phyloP scores from a whole-genome alignment of 2,797 vertebrate species.

The Macrochelys suwanniensis region DNA sequence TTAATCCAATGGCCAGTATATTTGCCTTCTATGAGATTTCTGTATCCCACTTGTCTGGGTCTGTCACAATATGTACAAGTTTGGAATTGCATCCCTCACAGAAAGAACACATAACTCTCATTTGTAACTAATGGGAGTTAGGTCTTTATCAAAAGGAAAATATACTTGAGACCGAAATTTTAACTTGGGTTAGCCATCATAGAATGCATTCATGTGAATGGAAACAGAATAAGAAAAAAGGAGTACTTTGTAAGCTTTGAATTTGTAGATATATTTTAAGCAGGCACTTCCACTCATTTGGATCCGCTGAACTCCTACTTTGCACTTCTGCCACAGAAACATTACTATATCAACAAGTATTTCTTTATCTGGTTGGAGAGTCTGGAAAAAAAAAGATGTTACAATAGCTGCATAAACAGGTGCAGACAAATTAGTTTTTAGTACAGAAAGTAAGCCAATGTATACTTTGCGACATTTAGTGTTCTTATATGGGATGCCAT shows the following conservation, averaged over 20 bases:
- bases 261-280: slow-evolving; percentile 74
- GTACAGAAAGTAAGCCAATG: neutral
- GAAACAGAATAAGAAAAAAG: slow-evolving; percentile 3
- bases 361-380: slow-evolving; percentile 84
- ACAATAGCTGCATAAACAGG: neutral
- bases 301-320: slow-evolving; percentile 81
- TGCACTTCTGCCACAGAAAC: slow-evolving; percentile 91
- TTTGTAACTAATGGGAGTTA: neutral
- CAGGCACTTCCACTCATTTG: slow-evolving; percentile 75
- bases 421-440: neutral
- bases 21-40: no score
- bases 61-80: neutral
- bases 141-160: slow-evolving; percentile 16
- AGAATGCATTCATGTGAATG: neutral
- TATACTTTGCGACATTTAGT: neutral
- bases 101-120: neutral
- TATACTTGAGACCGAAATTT: neutral
- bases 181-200: slow-evolving; percentile 9
- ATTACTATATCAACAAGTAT: slow-evolving; percentile 86
- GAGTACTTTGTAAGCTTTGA: slow-evolving; percentile 85
- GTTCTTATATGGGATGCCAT: neutral
- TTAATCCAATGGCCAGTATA: no score
- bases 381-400: slow-evolving; percentile 74
- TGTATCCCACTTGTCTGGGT: no score
- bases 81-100: neutral